Evolutionary conservation across 2,113 vertebrate genomes (phyloP).

Genomic region (Promerops cafer): DNA sequence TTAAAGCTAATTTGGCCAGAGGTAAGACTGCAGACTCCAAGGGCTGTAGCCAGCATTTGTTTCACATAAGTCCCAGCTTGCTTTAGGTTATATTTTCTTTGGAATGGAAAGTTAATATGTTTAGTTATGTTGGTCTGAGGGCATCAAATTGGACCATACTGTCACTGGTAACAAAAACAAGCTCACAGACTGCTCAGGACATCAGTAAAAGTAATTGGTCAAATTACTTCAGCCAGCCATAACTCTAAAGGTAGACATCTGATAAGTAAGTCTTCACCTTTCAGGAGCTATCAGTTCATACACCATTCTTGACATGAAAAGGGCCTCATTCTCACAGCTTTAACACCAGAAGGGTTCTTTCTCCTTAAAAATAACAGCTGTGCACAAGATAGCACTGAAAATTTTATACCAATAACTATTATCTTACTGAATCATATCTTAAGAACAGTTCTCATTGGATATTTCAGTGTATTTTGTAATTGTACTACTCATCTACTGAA

Average conservation of each 20-base stretch:
- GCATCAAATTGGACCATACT: slow-evolving; percentile 38
- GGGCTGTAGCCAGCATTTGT: slow-evolving; percentile 39
- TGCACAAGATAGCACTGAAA: slow-evolving; percentile 21
- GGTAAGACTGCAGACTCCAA: slow-evolving; percentile 18
- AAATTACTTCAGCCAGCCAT: slow-evolving; percentile 35
- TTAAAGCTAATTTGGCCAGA: slow-evolving; percentile 33
- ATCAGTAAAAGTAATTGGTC: slow-evolving; percentile 37
- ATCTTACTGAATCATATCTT: slow-evolving; percentile 29
- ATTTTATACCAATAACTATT: slow-evolving; percentile 42
- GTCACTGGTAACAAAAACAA: slow-evolving; percentile 61
- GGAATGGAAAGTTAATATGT: slow-evolving; percentile 41
- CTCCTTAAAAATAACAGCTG: slow-evolving; percentile 62
- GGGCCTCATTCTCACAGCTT: slow-evolving; percentile 35
- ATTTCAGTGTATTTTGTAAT: slow-evolving; percentile 30
- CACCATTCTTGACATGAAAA: slow-evolving; percentile 51
- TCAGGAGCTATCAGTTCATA: slow-evolving; percentile 63
- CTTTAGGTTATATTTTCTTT: slow-evolving; percentile 33
- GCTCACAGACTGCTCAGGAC: slow-evolving; percentile 6
- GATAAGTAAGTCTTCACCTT: slow-evolving; percentile 62
- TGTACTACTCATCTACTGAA: slow-evolving; percentile 15
- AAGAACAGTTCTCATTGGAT: background rate
- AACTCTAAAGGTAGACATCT: slow-evolving; percentile 44
- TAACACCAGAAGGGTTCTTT: slow-evolving; percentile 19
- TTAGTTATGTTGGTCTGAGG: slow-evolving; percentile 38
- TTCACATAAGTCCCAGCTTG: slow-evolving; percentile 60